Base-by-base conservation (phyloP, 2,888 invertebrate genomes). In the Abrostola triplasia region DNA sequence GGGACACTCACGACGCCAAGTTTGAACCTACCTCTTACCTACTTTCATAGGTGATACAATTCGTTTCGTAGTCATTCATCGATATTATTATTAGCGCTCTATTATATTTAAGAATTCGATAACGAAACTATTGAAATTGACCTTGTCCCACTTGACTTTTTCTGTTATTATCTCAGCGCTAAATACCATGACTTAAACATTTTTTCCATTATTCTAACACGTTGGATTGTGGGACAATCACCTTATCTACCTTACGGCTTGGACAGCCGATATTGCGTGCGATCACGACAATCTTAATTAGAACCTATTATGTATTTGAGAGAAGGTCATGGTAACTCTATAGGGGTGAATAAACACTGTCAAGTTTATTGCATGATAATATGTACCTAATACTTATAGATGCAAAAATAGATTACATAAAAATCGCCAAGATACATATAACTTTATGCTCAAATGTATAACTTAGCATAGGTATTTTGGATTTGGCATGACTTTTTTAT, bases 101-200 rank as follows among this genome's bases (percentile, higher is more conserved):
- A 36, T 10, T n/a, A 41, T 47, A 36, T 59, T 59, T 36, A 44
- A 61, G 13, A 48, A 54, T 53, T 64, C 41, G 36, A 54, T 64
- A 64, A 44, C 68, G 60, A 80, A 79, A 73, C 65, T 64, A 67
- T 79, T 75, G 65, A 67, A 67, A 64, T 64, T 59, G 76, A 75
- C 84, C 84, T 85, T 82, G 83, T 63, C 37, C 78, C 54, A 82
- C 64, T 68, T 74, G 78, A 76, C 76, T 77, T 80, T 80, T 79
- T 74, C 69, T 70, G 58, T 59, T 74, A 77, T 76, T 76, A 73
- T 77, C 68, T 73, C 67, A 77, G 57, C 73, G 67, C 42, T 64
- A 60, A 62, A 74, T 78, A 74, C 70, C 56, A 76, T 70, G 52
- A 65, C 57, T 54, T 62, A 49, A 51, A 56, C 53, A 68, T 67